Base-by-base conservation (phyloP, 2,113 vertebrate genomes). In the Gracilinanus agilis region DNA sequence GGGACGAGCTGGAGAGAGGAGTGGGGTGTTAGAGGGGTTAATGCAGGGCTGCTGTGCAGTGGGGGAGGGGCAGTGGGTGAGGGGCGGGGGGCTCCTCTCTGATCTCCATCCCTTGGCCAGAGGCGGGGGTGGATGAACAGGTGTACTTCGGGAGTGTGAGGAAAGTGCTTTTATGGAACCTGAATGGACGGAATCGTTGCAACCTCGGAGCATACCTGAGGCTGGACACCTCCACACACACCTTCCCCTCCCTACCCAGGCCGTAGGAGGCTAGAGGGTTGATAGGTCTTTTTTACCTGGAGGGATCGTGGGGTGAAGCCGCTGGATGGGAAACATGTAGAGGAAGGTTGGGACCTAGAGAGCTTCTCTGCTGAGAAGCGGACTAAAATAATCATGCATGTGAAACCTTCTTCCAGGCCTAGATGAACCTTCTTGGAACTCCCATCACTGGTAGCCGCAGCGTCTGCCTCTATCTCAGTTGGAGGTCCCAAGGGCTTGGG, bases 381-480 rank as follows among this genome's bases (percentile, higher is more conserved):
- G 58, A 90, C 88, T 88, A 93, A 75, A 93, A n/a, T 16, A 58
- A 88, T 16, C 58, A 88, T 90, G 90, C 54, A 54, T 3, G 91
- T 94, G 96, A n/a, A 75, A 92, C 92, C 90, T 93, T 94, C 55
- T 95, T 96, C 55, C 55, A 94, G 93, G 56, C 93, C 93, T 95
- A 95, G 93, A 53, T 55, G 54, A 96, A 58, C 56, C 34, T 93
- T 94, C 89, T 89, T 93, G 94, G 91, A 92, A 53, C 92, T 94
- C 83, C 55, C 91, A 25, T 94, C 49, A n/a, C 34, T 40, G 91
- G 53, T 29, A 92, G 93, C 93, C 93, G 94, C 94, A 94, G 61
- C 95, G 53, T 93, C 92, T 95, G 90, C 90, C 96, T 96, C 96
- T 91, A 54, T 97, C 96, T 96, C 97, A 94, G 90, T 96, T 56